These are phyloP conservation scores for Microctenopoma lineatum DNA, from an alignment of 2,797 vertebrate species.

Conservation along the genomic window DNA sequence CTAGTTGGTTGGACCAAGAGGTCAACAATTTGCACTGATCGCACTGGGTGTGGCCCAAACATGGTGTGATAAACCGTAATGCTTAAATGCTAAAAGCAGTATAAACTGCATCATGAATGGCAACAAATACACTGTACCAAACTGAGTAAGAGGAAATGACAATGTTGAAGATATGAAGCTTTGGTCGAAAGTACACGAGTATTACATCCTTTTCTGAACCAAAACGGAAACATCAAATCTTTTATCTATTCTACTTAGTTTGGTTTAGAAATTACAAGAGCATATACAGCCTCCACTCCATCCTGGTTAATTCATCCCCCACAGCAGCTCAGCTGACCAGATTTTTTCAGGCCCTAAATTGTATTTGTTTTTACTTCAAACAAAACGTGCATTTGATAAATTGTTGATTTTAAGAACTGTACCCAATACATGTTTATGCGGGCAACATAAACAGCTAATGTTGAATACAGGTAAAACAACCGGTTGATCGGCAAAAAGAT, in stretches of 20 bases:
- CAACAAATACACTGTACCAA: neutral
- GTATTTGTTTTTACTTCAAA: neutral
- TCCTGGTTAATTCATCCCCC: neutral
- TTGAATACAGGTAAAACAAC: neutral
- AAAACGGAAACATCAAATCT: constrained; percentile 3
- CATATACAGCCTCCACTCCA: neutral
- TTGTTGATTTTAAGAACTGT: neutral
- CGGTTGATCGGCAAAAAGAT: neutral
- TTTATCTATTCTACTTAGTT: neutral
- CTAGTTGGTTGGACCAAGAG: neutral
- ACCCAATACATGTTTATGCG: too few species aligned
- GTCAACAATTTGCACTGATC: neutral
- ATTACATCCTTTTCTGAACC: constrained; percentile 10
- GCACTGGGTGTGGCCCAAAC: neutral
- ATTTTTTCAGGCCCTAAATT: neutral
- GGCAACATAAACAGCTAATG: too few species aligned
- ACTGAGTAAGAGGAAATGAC: neutral
- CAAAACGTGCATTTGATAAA: neutral
- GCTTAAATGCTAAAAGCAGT: neutral
- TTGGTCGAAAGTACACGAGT: constrained; percentile 20
- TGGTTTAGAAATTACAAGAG: neutral
- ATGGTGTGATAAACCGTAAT: too few species aligned
- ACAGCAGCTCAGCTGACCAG: neutral
- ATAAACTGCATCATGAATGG: neutral
- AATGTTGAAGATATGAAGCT: neutral